phyloP scores from a whole-genome alignment of 2,113 vertebrate species.

The Aramus guarauna region DNA sequence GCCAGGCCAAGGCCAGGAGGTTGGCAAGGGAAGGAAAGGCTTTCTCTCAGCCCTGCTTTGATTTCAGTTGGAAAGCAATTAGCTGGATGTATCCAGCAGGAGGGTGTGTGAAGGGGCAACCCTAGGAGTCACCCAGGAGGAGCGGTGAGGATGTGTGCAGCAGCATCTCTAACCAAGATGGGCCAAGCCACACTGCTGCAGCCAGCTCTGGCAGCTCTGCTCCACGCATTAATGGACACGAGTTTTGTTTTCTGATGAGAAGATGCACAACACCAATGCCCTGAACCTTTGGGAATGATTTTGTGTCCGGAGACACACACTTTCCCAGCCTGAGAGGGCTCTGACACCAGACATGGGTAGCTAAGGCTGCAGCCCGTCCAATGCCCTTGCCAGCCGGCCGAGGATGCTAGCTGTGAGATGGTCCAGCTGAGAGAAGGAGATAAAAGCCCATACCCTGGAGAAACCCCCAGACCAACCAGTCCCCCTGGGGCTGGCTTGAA shows the following conservation, averaged over 20 bases:
- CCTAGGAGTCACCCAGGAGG: neutral
- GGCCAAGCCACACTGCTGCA: rapidly evolving
- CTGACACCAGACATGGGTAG: neutral
- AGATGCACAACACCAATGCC: neutral
- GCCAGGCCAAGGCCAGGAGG: neutral
- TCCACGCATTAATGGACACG: rapidly evolving
- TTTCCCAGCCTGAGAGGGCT: neutral
- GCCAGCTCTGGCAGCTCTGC: neutral
- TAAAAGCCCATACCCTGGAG: neutral
- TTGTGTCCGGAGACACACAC: neutral
- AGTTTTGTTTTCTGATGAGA: neutral
- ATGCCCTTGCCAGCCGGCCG: neutral
- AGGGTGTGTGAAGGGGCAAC: neutral
- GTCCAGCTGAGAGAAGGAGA: neutral
- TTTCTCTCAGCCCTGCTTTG: neutral
- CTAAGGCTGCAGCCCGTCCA: neutral
- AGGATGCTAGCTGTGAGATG: neutral
- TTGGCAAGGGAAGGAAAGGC: neutral
- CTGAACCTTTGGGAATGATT: neutral
- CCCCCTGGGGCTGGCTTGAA: neutral
- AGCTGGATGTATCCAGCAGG: neutral
- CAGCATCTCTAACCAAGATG: neutral
- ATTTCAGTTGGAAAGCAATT: neutral
- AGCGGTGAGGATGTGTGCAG: neutral
- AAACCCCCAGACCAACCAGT: neutral